phyloP scores from a whole-genome alignment of 2,888 invertebrate species.

The Lumbricus terrestris region DNA sequence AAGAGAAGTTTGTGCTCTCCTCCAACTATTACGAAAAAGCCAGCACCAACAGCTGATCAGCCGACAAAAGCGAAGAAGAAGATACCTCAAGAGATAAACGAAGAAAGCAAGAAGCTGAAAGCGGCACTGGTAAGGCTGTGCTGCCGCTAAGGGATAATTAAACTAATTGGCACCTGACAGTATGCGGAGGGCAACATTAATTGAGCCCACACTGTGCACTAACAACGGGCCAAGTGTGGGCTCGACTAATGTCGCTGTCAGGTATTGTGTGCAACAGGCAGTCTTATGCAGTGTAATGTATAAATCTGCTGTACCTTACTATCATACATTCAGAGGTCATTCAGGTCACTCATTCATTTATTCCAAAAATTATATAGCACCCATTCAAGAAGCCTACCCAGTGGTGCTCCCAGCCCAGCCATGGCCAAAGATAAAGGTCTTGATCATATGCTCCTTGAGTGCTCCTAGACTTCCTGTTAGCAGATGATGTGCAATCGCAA shows the following conservation, averaged over 20 bases:
- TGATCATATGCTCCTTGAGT: no score
- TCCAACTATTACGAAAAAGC: background rate
- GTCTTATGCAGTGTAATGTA: background rate
- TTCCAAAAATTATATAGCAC: no score
- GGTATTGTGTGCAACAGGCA: background rate
- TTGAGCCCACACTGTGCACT: background rate
- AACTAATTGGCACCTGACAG: background rate
- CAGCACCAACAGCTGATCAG: background rate
- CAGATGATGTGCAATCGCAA: no score
- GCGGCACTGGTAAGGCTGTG: background rate
- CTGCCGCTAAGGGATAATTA: no score
- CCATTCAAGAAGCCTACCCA: no score
- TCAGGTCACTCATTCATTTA: no score
- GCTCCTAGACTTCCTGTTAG: no score
- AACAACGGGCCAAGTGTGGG: background rate
- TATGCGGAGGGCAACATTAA: background rate
- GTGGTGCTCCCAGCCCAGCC: no score
- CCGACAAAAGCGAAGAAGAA: background rate
- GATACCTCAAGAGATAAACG: background rate
- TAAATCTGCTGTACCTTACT: background rate
- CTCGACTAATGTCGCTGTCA: background rate
- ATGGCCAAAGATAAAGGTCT: no score
- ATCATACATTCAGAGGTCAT: background rate
- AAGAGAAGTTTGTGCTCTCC: background rate
- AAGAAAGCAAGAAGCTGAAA: background rate